Percentiles rank a stretch among this genome's conserved stretches.
phyloP scores from a whole-genome alignment of 2,888 invertebrate genomes.

The Agrypnus murinus region DNA sequence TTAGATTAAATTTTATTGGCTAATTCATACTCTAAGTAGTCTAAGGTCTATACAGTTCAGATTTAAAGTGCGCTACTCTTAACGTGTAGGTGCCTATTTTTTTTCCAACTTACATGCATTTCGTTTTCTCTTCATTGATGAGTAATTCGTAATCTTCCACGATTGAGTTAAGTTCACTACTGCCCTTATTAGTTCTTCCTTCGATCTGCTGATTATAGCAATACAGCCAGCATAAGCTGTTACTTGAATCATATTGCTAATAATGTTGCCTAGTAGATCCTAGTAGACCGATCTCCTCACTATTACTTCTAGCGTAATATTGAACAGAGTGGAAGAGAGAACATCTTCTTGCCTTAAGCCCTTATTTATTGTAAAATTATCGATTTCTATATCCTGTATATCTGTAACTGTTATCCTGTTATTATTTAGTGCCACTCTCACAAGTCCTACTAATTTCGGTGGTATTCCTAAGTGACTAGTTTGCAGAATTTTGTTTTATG shows the following conservation, averaged over 20 bases:
- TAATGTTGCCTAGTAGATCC: not conserved
- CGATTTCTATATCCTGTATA: not conserved
- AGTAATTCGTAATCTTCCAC: not conserved
- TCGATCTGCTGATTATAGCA: no score
- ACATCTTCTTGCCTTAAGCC: not conserved
- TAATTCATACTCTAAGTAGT: not conserved
- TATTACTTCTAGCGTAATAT: no score
- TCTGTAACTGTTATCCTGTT: not conserved
- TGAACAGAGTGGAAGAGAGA: not conserved
- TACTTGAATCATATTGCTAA: no score
- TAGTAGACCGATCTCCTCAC: not conserved
- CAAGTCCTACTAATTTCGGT: not conserved
- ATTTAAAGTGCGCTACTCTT: no score
- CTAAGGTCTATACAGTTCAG: no score
- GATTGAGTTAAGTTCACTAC: no score
- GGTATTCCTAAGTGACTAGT: not conserved
- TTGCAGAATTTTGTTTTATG: no score
- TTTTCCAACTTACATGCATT: not conserved
- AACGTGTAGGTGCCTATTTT: no score
- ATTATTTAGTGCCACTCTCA: not conserved
- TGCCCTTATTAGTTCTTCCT: no score
- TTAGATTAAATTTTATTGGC: not conserved
- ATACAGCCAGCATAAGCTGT: no score
- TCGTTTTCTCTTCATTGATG: constrained; percentile 2
- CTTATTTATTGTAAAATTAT: not conserved